These are phyloP conservation scores for Mesorhabditis spiculigera DNA, from an alignment of 2,888 invertebrate species.

Conservation along the genomic window DNA sequence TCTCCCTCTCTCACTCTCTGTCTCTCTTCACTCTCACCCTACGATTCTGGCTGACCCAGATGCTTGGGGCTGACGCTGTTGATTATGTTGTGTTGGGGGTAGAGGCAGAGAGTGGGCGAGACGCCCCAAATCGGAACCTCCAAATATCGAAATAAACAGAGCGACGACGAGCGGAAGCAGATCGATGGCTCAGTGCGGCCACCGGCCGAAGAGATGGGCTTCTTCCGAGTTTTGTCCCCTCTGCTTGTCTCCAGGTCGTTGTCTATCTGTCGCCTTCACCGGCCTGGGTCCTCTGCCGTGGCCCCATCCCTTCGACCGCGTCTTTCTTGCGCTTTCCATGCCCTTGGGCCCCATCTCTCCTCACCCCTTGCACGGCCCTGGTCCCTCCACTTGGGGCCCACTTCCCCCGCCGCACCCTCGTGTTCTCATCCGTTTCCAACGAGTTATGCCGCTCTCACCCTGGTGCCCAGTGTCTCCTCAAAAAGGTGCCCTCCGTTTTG, in stretches of 20 bases:
- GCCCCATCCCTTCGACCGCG: conserved; percentile 16
- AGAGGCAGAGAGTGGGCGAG: conserved; percentile 8
- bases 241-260: conserved; percentile 10
- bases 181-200: conserved; percentile 14
- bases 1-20: conserved; percentile 12
- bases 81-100: conserved; percentile 3
- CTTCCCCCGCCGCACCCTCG: conserved; percentile 14
- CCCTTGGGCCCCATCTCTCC: conserved; percentile 9
- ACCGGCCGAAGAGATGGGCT: conserved; percentile 11
- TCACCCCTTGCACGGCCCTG: conserved; percentile 15
- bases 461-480: no score
- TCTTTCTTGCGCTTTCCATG: conserved; percentile 17
- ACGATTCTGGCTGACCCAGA: conserved; percentile 15
- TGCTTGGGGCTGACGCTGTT: conserved; percentile 5
- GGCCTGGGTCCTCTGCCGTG: conserved; percentile 11
- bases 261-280: conserved; percentile 17
- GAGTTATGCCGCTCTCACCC: background rate
- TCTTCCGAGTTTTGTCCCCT: conserved; percentile 17
- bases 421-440: conserved; percentile 12
- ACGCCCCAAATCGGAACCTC: background rate
- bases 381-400: conserved; percentile 14
- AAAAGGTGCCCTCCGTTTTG: no score
- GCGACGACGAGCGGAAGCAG: conserved; percentile 10
- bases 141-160: conserved; percentile 20
- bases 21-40: conserved; percentile 16